Base-by-base conservation (phyloP, 30 jellyfish, hydroid and myxozoan genomes). In the Sanderia malayensis region DNA sequence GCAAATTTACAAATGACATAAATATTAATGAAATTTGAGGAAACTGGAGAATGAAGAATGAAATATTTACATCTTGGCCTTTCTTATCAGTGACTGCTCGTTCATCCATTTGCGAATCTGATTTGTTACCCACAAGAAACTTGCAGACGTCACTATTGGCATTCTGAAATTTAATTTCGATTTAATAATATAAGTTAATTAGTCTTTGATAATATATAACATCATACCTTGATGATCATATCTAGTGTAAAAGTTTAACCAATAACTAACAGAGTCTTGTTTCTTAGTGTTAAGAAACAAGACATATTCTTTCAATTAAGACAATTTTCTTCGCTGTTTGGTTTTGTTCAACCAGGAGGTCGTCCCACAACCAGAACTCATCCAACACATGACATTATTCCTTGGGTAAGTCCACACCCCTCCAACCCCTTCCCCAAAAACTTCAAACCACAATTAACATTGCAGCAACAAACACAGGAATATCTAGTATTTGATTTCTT, bases 401-500 rank as follows among this genome's bases (percentile, higher is more conserved):
- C 79, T 89, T 20, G 97, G 97, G 93, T 81, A 31, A 41, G 85
- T n/a, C n/a, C n/a, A n/a, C n/a, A n/a, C n/a, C n/a, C n/a, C n/a
- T n/a, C n/a, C n/a, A n/a, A n/a, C n/a, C n/a, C n/a, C n/a, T n/a
- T n/a, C n/a, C n/a, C n/a, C n/a, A n/a, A n/a, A n/a, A n/a, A n/a
- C n/a, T n/a, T n/a, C n/a, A n/a, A n/a, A n/a, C n/a, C n/a, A n/a
- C n/a, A n/a, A n/a, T n/a, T n/a, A n/a, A n/a, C n/a, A n/a, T n/a
- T n/a, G n/a, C n/a, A n/a, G n/a, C n/a, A n/a, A n/a, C n/a, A n/a
- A n/a, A n/a, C n/a, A n/a, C n/a, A n/a, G n/a, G n/a, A n/a, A n/a
- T n/a, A n/a, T n/a, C n/a, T n/a, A n/a, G n/a, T n/a, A n/a, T n/a
- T n/a, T n/a, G n/a, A n/a, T n/a, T n/a, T n/a, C n/a, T n/a, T n/a